These are phyloP conservation scores for Hydrotaea diabolus DNA, from an alignment of 2,888 invertebrate species.

Conservation along the genomic window DNA sequence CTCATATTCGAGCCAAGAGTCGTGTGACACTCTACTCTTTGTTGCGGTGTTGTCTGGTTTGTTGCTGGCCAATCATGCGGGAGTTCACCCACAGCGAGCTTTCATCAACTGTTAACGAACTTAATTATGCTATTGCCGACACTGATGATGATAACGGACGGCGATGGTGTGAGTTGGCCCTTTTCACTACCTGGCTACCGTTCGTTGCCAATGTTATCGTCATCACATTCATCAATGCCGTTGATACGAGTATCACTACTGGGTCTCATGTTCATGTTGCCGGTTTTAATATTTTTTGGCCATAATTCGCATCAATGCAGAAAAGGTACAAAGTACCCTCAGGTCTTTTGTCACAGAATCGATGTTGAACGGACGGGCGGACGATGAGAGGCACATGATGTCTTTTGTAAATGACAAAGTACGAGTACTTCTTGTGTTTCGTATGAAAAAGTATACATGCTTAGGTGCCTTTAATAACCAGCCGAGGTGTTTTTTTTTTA, in stretches of 20 bases:
- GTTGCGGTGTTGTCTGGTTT: neutral
- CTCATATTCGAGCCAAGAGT: neutral
- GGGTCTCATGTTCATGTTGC: neutral
- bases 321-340: neutral
- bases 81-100: constrained; percentile 29
- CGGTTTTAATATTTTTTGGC: neutral
- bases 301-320: constrained; percentile 16
- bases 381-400: neutral
- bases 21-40: neutral
- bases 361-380: neutral
- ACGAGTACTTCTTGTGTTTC: neutral
- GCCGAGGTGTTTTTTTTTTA: neutral
- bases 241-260: neutral
- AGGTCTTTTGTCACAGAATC: neutral
- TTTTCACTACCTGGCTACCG: neutral
- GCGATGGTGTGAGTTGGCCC: too few relatives aligned
- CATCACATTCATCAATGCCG: too few relatives aligned
- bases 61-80: neutral
- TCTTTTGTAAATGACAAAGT: neutral
- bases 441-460: neutral
- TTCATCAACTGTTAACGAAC: constrained; percentile 34
- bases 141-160: neutral
- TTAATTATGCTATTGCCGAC: constrained; percentile 27
- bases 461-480: neutral
- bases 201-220: neutral